Conservation (phyloP, 2,888 invertebrate species). For the Caenorhabditis sp. region DNA sequence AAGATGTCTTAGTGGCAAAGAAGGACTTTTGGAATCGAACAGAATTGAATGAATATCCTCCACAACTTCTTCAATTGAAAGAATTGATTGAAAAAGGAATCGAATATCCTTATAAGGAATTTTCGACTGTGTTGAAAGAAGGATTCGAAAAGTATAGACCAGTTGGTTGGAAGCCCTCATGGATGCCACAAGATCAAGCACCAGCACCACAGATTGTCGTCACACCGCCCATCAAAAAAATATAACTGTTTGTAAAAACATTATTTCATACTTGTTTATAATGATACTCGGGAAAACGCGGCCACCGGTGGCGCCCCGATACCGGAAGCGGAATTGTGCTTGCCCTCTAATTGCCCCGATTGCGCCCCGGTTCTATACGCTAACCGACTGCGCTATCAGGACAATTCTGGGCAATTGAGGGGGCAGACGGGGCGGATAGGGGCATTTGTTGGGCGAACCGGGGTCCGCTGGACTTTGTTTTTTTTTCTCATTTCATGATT, state of each 20-base stretch:
- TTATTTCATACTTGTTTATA: too few species aligned
- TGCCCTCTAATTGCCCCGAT: too few species aligned
- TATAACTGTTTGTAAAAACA: not conserved
- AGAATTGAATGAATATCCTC: conserved; percentile 9
- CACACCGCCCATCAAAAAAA: not conserved
- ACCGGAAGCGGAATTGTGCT: too few species aligned
- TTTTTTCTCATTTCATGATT: too few species aligned
- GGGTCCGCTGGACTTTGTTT: too few species aligned
- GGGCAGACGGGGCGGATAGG: too few species aligned
- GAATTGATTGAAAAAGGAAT: not conserved
- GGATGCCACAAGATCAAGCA: not conserved
- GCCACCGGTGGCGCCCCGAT: too few species aligned
- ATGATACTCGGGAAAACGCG: too few species aligned
- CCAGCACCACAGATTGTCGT: not conserved
- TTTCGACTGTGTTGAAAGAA: not conserved
- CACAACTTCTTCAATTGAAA: conserved; percentile 8
- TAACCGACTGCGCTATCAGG: too few species aligned
- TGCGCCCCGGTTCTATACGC: too few species aligned
- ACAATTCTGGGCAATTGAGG: too few species aligned
- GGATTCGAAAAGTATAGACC: not conserved
- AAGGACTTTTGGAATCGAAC: conserved; percentile 6
- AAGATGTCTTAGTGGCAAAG: not conserved
- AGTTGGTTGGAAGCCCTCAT: not conserved
- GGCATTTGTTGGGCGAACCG: too few species aligned
- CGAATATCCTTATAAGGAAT: not conserved